Base-by-base conservation (phyloP, 1,140 invertebrate genomes). In the Pissodes strobi region DNA sequence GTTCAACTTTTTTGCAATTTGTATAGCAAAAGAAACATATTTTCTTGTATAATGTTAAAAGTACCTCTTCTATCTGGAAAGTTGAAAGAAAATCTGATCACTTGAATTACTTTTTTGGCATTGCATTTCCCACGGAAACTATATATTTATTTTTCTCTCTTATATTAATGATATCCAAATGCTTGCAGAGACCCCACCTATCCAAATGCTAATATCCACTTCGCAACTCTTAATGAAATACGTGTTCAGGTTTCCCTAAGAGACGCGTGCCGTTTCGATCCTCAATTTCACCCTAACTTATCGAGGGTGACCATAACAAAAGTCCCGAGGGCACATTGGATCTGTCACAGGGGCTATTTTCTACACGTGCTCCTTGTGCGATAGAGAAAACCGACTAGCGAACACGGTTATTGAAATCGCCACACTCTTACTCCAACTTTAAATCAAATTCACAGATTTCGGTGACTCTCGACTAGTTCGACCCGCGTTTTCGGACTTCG, bases 381-480 rank as follows among this genome's bases (percentile, higher is more conserved):
- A 65, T 70, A 59, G 58, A 34, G 39, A 48, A 41, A 60, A 71
- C 45, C 66, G 67, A 65, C 57, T 66, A 65, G 61, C 63, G 68
- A 69, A 69, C 70, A 67, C 65, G 68, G 62, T 69, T 72, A 72
- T 72, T 72, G 70, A 69, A 72, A 72, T 69, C 27, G 70, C 70
- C 70, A 51, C 57, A 43, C 69, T 64, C 67, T 69, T 66, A 69
- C 38, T 57, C 17, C 9, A 18, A 72, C 70, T 69, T 72, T 72
- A 72, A 69, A 72, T 72, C 70, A 72, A 72, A 72, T 72, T 69
- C 68, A 37, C 62, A 64, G 63, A 63, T 72, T 68, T 69, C 68
- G 62, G 43, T 57, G 53, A 57, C 53, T 57, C 15, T 43, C 19
- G 19, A 49, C 52, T 58, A 57, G 60, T 57, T 63, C 46, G 61